A percentile compares a stretch with the other conserved stretches of the same genome.
Conservation (phyloP, 92 coral and sea anemone genomes). For the Siderastrea radians region DNA sequence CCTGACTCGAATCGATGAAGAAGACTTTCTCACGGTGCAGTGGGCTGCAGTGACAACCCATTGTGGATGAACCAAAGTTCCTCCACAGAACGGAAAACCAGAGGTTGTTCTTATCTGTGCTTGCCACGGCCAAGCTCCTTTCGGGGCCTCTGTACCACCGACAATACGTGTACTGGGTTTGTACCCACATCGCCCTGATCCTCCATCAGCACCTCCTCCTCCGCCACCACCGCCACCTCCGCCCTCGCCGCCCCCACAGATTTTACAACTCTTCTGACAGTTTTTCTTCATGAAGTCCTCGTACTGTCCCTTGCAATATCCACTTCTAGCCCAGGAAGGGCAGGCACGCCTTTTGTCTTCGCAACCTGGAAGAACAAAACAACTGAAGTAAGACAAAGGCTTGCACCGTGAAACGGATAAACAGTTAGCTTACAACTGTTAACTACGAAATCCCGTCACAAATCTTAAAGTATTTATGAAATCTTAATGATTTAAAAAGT, state of each 20-base stretch:
- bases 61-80: slow-evolving; percentile 51
- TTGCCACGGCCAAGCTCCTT: slow-evolving; percentile 73
- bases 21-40: neutral
- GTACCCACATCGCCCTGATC: slow-evolving; percentile 24
- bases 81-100: slow-evolving; percentile 62
- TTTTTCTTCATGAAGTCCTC: neutral
- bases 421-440: too few species aligned
- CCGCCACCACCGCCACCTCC: neutral
- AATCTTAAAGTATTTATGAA: too few species aligned
- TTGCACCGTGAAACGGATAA: too few species aligned
- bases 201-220: neutral
- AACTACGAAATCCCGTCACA: too few species aligned
- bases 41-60: slow-evolving; percentile 73
- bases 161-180: slow-evolving; percentile 57
- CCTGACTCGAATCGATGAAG: slow-evolving; percentile 37
- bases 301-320: slow-evolving; percentile 3
- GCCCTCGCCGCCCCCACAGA: neutral
- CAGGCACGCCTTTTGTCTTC: neutral
- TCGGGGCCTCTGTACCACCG: slow-evolving; percentile 70
- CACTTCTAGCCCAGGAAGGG: neutral
- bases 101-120: slow-evolving; percentile 39
- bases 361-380: neutral
- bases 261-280: neutral
- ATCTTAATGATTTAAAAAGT: too few species aligned
- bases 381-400: too few species aligned